Conservation (phyloP, 2,113 vertebrate genomes). For the Trogon surrucura region DNA sequence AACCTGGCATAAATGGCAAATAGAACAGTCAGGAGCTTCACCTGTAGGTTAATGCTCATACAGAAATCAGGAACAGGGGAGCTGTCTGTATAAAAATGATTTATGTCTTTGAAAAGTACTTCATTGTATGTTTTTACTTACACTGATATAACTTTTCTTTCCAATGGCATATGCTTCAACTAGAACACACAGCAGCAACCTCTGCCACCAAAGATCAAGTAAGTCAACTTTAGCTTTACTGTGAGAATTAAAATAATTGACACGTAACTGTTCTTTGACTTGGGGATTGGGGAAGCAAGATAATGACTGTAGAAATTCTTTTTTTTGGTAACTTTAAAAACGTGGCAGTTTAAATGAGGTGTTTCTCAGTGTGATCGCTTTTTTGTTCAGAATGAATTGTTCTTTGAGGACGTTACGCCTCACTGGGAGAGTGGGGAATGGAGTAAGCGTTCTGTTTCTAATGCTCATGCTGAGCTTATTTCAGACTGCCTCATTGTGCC, state of each 20-base stretch:
- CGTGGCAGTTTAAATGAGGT: background rate
- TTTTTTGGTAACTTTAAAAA: background rate
- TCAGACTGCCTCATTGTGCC: background rate
- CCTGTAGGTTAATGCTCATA: background rate
- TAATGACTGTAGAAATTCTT: background rate
- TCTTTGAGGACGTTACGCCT: background rate
- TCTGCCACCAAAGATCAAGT: slow-evolving; percentile 79
- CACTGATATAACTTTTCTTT: slow-evolving; percentile 34
- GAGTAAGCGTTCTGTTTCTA: background rate
- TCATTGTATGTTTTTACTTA: background rate
- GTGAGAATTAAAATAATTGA: background rate
- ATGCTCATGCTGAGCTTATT: background rate
- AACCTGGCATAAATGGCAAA: background rate
- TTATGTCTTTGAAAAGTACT: background rate
- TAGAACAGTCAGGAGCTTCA: background rate
- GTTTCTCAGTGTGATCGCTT: background rate
- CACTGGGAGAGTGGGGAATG: background rate
- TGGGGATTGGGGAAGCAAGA: background rate
- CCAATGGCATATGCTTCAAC: slow-evolving; percentile 32
- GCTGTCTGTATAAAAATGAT: background rate
- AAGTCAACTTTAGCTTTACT: slow-evolving; percentile 60
- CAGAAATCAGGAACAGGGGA: background rate
- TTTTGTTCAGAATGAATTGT: background rate
- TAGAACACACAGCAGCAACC: slow-evolving; percentile 57
- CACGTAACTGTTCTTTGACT: background rate